Evolutionary conservation across 2,888 invertebrate species (phyloP).

Genomic region (Euzophera pinguis): DNA sequence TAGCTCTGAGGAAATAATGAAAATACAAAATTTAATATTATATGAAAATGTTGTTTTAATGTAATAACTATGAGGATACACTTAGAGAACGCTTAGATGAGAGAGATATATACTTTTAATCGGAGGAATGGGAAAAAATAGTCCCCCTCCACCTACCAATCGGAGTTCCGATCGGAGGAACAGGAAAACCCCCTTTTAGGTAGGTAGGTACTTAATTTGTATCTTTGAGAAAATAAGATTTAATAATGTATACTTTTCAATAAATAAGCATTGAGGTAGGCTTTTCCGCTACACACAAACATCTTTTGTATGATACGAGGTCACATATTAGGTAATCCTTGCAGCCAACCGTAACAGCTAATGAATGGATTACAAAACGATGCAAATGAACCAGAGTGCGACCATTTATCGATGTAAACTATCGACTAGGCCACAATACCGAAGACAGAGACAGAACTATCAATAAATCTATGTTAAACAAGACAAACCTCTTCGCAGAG

Average conservation of each 20-base stretch:
- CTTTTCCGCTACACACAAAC: slow-evolving; percentile 8
- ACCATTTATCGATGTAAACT: slow-evolving; percentile 45
- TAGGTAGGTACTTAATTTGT: no score
- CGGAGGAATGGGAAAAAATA: no score
- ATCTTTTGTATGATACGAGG: slow-evolving; percentile 37
- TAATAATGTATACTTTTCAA: not conserved
- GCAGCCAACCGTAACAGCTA: slow-evolving; percentile 59
- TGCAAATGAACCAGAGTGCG: slow-evolving; percentile 56
- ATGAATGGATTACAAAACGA: slow-evolving; percentile 64
- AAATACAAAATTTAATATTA: no score
- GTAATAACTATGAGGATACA: no score
- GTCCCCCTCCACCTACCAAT: no score
- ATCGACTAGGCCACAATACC: slow-evolving; percentile 46
- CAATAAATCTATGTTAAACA: slow-evolving; percentile 31
- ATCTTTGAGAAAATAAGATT: no score
- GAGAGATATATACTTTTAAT: no score
- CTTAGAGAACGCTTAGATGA: no score
- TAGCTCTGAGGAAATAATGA: no score
- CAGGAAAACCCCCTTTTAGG: no score
- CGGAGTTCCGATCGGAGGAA: no score
- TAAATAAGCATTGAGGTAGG: not conserved
- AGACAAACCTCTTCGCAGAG: slow-evolving; percentile 63
- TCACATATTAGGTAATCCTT: slow-evolving; percentile 58
- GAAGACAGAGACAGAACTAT: slow-evolving; percentile 33
- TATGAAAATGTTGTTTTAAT: no score